Conservation (phyloP, 1,140 invertebrate genomes). For the Mesaphorura yosii region DNA sequence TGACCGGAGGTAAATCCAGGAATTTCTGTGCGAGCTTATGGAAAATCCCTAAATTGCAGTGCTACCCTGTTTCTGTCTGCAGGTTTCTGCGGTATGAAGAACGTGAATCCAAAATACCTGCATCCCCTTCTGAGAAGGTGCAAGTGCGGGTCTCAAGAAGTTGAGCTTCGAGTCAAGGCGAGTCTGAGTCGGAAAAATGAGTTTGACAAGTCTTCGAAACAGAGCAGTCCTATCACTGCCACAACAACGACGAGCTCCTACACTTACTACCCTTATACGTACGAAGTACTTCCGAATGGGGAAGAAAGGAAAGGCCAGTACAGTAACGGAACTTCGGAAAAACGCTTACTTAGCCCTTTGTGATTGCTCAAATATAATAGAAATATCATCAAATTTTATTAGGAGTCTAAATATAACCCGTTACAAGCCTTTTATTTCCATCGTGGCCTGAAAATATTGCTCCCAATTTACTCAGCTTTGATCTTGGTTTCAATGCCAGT, state of each 20-base stretch:
- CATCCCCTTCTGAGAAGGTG: constrained; percentile 10
- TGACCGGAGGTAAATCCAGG: constrained; percentile 18
- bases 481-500: no score
- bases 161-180: neutral
- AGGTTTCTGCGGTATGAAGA: constrained; percentile 8
- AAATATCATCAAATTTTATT: no score
- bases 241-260: neutral
- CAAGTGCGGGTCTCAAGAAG: neutral
- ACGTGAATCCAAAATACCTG: constrained; percentile 12
- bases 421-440: no score
- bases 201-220: neutral
- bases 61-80: no score
- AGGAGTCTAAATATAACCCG: no score
- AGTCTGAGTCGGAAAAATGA: neutral
- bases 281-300: neutral
- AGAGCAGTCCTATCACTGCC: no score
- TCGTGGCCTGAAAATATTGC: no score
- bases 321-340: no score
- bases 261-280: neutral
- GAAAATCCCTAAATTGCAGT: no score
- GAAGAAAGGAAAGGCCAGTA: neutral
- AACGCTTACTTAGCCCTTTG: no score
- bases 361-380: no score
- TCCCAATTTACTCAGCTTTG: no score
- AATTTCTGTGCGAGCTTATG: neutral